A percentile compares a stretch with the other conserved stretches of the same genome.
Conservation (phyloP, 2,888 invertebrate genomes). For the Agrenia bidenticulata region DNA sequence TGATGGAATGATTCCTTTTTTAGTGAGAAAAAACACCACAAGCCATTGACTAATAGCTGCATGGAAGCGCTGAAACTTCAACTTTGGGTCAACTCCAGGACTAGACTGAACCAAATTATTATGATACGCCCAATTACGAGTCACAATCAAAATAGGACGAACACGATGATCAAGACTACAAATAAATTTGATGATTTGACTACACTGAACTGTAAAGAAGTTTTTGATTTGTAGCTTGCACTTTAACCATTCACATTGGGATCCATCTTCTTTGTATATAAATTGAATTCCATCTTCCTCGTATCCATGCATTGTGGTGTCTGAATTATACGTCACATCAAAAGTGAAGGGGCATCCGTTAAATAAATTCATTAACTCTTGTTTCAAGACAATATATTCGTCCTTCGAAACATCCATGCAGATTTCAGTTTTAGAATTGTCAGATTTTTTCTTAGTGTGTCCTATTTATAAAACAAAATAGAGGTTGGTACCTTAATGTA, state of each 20-base stretch:
- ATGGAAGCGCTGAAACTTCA: neutral
- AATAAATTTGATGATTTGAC: neutral
- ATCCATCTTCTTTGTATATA: neutral
- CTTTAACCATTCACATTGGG: too few species aligned
- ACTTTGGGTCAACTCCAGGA: neutral
- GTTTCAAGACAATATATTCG: too few species aligned
- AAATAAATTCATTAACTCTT: too few species aligned
- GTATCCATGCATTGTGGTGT: too few species aligned
- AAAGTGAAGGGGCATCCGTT: too few species aligned
- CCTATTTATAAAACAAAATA: too few species aligned
- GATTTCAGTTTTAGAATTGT: too few species aligned
- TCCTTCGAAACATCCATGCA: too few species aligned
- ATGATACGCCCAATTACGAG: neutral
- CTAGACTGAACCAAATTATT: neutral
- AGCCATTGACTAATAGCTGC: neutral
- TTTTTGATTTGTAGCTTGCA: neutral
- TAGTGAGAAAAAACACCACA: neutral
- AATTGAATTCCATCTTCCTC: neutral
- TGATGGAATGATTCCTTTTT: neutral
- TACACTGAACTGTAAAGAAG: neutral
- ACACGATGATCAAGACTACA: neutral
- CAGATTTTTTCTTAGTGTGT: too few species aligned
- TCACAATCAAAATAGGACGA: neutral
- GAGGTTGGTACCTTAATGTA: too few species aligned
- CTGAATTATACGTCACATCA: too few species aligned